phyloP scores from a whole-genome alignment of 1,140 invertebrate genomes.

The Phenacoccus solenopsis region DNA sequence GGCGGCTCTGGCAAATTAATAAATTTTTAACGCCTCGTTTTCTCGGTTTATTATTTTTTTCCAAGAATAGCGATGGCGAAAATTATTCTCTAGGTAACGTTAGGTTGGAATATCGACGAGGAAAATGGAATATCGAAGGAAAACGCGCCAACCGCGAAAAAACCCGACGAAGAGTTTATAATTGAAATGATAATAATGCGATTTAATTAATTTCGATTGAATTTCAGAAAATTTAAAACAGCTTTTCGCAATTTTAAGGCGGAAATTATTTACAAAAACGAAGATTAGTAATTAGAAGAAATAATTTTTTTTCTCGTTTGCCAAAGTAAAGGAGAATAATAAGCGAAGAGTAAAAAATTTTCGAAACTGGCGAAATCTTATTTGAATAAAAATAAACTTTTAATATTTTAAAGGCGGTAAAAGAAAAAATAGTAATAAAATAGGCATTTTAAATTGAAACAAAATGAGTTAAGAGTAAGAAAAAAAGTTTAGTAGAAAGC shows the following conservation, averaged over 20 bases:
- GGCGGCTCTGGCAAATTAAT: background rate
- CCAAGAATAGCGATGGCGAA: too few species aligned
- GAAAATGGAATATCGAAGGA: too few species aligned
- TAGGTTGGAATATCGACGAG: too few species aligned
- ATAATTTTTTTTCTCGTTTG: background rate
- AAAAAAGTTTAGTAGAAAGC: conserved; percentile 7
- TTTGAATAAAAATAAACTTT: conserved; percentile 16
- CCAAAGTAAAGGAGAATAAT: background rate
- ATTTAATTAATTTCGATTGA: background rate
- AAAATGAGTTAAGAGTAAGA: conserved; percentile 12
- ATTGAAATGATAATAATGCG: background rate
- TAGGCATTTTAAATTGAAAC: conserved; percentile 18
- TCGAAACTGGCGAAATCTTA: background rate
- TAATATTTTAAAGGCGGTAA: conserved; percentile 15
- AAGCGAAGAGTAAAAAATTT: background rate
- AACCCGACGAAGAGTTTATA: background rate
- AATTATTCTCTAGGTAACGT: too few species aligned
- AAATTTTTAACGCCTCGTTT: conserved; percentile 2
- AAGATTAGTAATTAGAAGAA: background rate
- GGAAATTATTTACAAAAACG: background rate
- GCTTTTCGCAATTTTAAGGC: background rate
- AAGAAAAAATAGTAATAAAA: conserved; percentile 13
- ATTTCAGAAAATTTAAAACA: background rate
- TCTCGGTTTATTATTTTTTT: too few species aligned
- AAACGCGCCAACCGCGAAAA: too few species aligned